Percentiles rank a stretch among this genome's conserved stretches.
Conservation (phyloP, 2,113 vertebrate genomes). For the Callionymus lyra region DNA sequence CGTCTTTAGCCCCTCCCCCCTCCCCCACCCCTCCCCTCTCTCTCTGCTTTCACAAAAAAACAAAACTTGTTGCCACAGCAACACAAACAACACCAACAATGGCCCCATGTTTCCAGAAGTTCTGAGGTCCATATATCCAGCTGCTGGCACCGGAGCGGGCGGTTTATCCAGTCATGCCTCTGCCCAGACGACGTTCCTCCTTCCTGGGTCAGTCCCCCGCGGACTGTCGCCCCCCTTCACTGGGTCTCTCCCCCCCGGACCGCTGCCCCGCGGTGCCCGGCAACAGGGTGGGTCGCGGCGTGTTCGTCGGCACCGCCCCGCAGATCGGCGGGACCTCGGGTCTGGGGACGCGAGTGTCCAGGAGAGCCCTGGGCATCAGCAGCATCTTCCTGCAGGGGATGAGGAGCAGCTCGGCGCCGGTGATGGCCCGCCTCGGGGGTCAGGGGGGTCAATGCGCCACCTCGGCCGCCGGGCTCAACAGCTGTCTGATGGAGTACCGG, state of each 20-base stretch:
- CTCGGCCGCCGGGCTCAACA: slow-evolving; percentile 66
- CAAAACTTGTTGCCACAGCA: slow-evolving; percentile 14
- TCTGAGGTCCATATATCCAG: slow-evolving; percentile 59
- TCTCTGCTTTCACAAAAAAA: slow-evolving; percentile 1
- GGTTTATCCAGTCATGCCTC: slow-evolving; percentile 70
- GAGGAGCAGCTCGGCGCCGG: slow-evolving; percentile 68
- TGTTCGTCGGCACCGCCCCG: slow-evolving; percentile 70
- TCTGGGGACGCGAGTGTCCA: slow-evolving; percentile 78
- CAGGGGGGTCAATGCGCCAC: slow-evolving; percentile 38
- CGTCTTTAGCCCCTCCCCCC: too few relatives aligned
- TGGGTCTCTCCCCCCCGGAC: not conserved
- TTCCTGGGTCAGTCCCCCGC: slow-evolving; percentile 70
- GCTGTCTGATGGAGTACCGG: slow-evolving; percentile 81
- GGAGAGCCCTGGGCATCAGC: slow-evolving; percentile 86
- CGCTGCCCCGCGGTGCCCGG: slow-evolving; percentile 12
- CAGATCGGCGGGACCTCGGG: slow-evolving; percentile 48
- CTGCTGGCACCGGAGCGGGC: slow-evolving; percentile 21
- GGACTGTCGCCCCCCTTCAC: slow-evolving; percentile 44
- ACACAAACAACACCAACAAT: slow-evolving; percentile 53
- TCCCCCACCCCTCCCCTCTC: too few relatives aligned
- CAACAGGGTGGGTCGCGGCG: slow-evolving; percentile 55
- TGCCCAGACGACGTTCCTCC: slow-evolving; percentile 77
- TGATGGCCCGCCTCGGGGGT: slow-evolving; percentile 59
- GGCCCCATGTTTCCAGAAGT: slow-evolving; percentile 71
- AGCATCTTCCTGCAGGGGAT: slow-evolving; percentile 87